Conservation (phyloP, 1,140 invertebrate genomes). For the Micrasema minimum region DNA sequence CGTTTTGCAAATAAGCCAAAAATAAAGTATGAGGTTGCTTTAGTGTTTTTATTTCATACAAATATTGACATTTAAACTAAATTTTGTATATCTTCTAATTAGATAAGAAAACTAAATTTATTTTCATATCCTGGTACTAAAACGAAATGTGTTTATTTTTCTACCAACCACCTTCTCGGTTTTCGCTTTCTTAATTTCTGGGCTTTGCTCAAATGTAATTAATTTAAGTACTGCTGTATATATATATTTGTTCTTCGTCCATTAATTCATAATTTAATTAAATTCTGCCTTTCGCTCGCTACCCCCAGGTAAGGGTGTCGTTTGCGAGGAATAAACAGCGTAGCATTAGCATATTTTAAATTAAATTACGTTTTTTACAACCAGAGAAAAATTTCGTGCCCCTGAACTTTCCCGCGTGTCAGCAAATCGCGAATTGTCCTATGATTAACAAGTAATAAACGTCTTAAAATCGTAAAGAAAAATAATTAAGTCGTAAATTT, state of each 20-base stretch:
- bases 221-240: conserved; percentile 17
- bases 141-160: too few species aligned
- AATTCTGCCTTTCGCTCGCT: conserved; percentile 6
- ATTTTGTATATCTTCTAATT: too few species aligned
- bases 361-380: conserved; percentile 16
- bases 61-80: too few species aligned
- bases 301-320: neutral
- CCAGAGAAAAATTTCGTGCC: conserved; percentile 1
- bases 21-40: too few species aligned
- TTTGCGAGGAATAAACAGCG: conserved; percentile 2
- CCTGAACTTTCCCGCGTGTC: neutral
- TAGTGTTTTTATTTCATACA: too few species aligned
- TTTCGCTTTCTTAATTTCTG: neutral
- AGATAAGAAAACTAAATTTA: too few species aligned
- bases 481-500: too few species aligned
- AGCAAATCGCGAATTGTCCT: neutral
- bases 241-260: conserved; percentile 18
- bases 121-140: too few species aligned
- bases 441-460: too few species aligned
- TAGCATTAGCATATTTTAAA: conserved; percentile 25
- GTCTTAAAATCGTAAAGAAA: too few species aligned
- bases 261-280: conserved; percentile 38
- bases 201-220: conserved; percentile 14
- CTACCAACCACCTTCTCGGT: too few species aligned
- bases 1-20: too few species aligned